Evolutionary conservation across 2,797 vertebrate species (phyloP).

Genomic region (Erethizon dorsatum): DNA sequence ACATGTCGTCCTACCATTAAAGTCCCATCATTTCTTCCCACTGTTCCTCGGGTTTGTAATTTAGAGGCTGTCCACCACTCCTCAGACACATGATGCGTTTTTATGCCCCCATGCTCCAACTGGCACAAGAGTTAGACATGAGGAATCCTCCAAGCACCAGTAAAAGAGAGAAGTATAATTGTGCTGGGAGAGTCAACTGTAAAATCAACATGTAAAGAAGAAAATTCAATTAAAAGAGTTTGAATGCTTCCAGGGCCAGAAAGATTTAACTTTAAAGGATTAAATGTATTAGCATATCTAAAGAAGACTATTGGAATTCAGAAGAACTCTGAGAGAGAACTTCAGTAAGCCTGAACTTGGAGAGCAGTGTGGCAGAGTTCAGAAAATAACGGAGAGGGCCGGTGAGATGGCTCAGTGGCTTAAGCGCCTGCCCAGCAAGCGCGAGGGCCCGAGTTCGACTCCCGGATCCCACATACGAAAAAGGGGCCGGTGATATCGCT

Average conservation of each 20-base stretch:
- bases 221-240: constrained; percentile 68
- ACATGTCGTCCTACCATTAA: neutral
- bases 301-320: constrained; percentile 51
- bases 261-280: constrained; percentile 63
- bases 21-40: too few species aligned
- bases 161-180: constrained; percentile 56
- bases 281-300: constrained; percentile 67
- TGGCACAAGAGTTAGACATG: constrained; percentile 14
- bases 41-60: neutral
- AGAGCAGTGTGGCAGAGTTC: neutral
- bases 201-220: constrained; percentile 69
- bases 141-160: neutral
- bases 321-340: neutral
- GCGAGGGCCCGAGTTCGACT: too few species aligned
- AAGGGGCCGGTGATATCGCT: too few species aligned
- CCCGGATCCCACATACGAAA: too few species aligned
- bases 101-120: constrained; percentile 5
- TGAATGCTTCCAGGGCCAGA: neutral
- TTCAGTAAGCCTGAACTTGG: neutral
- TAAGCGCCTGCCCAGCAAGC: too few species aligned
- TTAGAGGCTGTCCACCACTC: neutral
- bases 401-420: too few species aligned
- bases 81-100: neutral
- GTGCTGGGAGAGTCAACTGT: constrained; percentile 29
- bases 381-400: too few species aligned